Percentiles rank a stretch among this genome's conserved stretches.
Conservation (phyloP, 2,888 invertebrate genomes). For the Lithophane leautieri region DNA sequence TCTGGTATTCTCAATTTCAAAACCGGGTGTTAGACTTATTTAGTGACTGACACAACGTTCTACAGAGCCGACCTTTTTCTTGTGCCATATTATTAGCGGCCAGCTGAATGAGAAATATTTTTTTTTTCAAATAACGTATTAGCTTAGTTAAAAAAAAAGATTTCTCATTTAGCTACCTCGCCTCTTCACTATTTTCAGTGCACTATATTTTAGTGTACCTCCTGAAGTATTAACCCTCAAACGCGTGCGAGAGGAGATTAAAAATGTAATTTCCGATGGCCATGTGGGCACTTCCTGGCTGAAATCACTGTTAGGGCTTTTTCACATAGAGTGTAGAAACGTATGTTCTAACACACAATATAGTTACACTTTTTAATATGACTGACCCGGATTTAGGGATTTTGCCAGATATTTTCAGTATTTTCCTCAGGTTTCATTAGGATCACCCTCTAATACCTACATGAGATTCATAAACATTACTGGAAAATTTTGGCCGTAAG, state of each 20-base stretch:
- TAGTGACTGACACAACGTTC: no score
- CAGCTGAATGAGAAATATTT: no score
- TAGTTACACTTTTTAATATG: no score
- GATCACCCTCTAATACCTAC: no score
- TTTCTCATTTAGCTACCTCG: not conserved
- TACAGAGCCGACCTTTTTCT: no score
- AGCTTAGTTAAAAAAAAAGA: not conserved
- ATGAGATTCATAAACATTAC: not conserved
- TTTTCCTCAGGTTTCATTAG: no score
- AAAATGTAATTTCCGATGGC: slow-evolving; percentile 80
- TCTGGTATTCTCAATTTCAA: no score
- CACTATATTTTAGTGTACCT: slow-evolving; percentile 21
- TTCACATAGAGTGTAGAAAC: slow-evolving; percentile 7
- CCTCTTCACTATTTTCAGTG: slow-evolving; percentile 26
- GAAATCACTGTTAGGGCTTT: slow-evolving; percentile 46
- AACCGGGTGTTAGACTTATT: no score
- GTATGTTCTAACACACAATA: not conserved
- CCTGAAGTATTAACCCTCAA: slow-evolving; percentile 40
- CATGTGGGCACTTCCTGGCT: slow-evolving; percentile 71
- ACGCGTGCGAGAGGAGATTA: slow-evolving; percentile 74
- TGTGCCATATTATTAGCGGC: no score
- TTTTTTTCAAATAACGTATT: no score
- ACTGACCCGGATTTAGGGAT: no score
- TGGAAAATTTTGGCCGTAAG: not conserved
- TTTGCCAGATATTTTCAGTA: no score